Evolutionary conservation across 2,888 invertebrate genomes (phyloP).

Genomic region (Tetragonula carbonaria): DNA sequence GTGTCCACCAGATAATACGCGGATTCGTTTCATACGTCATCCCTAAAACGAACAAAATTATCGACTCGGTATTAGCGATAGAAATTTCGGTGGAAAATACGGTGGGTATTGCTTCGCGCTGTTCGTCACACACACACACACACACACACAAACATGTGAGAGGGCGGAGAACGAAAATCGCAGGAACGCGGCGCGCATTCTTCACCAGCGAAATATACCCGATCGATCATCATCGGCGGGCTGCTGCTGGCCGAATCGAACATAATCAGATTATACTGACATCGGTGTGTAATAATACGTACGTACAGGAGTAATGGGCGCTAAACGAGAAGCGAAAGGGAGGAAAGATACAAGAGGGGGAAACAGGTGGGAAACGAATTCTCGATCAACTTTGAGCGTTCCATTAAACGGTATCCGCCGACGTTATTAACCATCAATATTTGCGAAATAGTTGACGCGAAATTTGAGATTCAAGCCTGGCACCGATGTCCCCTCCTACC

Average conservation of each 20-base stretch:
- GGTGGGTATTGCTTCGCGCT: no score
- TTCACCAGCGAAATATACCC: slow-evolving; percentile 53
- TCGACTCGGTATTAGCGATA: neutral
- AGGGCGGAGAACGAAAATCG: neutral
- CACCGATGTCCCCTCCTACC: no score
- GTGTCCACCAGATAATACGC: neutral
- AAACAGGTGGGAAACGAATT: slow-evolving; percentile 54
- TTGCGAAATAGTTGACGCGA: slow-evolving; percentile 58
- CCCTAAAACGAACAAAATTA: slow-evolving; percentile 26
- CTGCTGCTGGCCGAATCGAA: neutral
- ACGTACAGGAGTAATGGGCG: slow-evolving; percentile 52
- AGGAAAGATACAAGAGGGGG: slow-evolving; percentile 39
- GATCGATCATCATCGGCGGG: slow-evolving; percentile 38
- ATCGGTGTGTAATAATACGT: slow-evolving; percentile 56
- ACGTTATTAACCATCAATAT: slow-evolving; percentile 61
- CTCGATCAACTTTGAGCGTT: slow-evolving; percentile 58
- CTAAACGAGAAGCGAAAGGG: slow-evolving; percentile 56
- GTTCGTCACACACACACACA: no score
- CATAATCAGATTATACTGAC: slow-evolving; percentile 59
- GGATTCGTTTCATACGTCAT: neutral
- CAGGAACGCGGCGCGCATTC: slow-evolving; percentile 18
- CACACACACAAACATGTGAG: no score
- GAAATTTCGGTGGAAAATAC: neutral
- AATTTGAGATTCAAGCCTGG: slow-evolving; percentile 38
- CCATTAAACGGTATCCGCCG: slow-evolving; percentile 57